A percentile compares a stretch with the other conserved stretches of the same genome.
phyloP scores from a whole-genome alignment of 2,888 invertebrate species.

The Dynastes hyllus region DNA sequence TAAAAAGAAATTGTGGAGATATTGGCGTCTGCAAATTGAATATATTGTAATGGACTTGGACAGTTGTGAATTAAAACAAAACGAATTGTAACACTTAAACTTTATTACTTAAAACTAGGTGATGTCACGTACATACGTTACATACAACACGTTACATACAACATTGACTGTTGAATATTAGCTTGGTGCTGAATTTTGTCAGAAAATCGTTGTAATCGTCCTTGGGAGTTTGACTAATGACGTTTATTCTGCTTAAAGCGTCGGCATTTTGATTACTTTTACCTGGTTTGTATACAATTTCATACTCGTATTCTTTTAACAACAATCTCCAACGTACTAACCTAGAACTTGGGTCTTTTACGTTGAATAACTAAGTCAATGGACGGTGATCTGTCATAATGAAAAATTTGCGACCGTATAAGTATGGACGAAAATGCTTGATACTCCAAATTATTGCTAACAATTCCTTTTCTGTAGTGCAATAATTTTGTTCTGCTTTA shows the following conservation, averaged over 20 bases:
- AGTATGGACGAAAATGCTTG: slow-evolving; percentile 66
- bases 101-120: too few relatives aligned
- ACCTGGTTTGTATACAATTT: slow-evolving; percentile 62
- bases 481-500: slow-evolving; percentile 64
- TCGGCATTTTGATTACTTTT: slow-evolving; percentile 62
- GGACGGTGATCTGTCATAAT: slow-evolving; percentile 66
- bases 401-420: slow-evolving; percentile 65
- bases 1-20: too few relatives aligned
- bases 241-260: slow-evolving; percentile 56
- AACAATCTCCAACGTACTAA: slow-evolving; percentile 62
- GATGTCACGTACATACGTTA: too few relatives aligned
- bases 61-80: too few relatives aligned
- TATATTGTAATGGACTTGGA: too few relatives aligned
- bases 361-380: slow-evolving; percentile 63
- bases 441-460: too few relatives aligned
- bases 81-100: too few relatives aligned
- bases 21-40: too few relatives aligned
- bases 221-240: neutral
- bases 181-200: neutral
- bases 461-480: slow-evolving; percentile 65
- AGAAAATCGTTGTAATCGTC: neutral
- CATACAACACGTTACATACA: too few relatives aligned
- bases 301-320: slow-evolving; percentile 64
- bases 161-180: neutral
- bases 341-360: slow-evolving; percentile 43